phyloP scores from a whole-genome alignment of 2,113 vertebrate genomes.

The Gavialis gangeticus region DNA sequence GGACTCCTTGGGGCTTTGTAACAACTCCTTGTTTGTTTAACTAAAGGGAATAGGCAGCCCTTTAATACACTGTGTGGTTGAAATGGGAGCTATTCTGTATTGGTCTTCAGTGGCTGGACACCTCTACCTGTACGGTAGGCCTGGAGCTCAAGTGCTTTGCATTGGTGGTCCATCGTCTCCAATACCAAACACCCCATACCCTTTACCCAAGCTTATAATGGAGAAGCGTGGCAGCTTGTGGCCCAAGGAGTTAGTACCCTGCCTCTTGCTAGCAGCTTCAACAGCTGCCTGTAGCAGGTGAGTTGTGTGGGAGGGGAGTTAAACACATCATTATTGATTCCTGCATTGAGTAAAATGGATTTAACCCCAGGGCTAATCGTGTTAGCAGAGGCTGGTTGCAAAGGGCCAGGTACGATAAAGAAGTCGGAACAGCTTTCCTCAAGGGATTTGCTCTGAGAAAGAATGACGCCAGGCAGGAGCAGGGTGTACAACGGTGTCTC shows the following conservation, averaged over 20 bases:
- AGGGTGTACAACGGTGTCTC: background rate
- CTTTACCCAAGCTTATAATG: background rate
- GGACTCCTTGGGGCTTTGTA: slow-evolving; percentile 26
- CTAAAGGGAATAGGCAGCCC: background rate
- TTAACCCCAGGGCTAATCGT: background rate
- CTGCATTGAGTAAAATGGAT: background rate
- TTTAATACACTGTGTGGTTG: slow-evolving; percentile 8
- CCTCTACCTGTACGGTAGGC: background rate
- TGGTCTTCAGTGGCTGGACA: background rate
- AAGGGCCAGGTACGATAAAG: background rate
- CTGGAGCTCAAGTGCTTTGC: background rate
- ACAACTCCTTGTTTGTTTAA: slow-evolving; percentile 22
- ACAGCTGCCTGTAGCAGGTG: background rate
- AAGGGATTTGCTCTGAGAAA: background rate
- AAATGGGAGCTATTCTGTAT: background rate
- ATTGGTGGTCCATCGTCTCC: background rate
- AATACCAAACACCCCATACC: background rate
- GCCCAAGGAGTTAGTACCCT: background rate
- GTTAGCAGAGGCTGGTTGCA: background rate
- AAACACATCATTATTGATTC: background rate
- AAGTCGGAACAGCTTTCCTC: background rate
- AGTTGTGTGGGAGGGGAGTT: background rate
- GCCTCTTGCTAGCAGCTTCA: background rate
- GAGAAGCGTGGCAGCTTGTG: background rate
- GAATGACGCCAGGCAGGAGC: background rate